Evolutionary conservation across 2,888 invertebrate genomes (phyloP), one percentile per base, ranked within the genome.

Genomic region (Pammene aurita): DNA sequence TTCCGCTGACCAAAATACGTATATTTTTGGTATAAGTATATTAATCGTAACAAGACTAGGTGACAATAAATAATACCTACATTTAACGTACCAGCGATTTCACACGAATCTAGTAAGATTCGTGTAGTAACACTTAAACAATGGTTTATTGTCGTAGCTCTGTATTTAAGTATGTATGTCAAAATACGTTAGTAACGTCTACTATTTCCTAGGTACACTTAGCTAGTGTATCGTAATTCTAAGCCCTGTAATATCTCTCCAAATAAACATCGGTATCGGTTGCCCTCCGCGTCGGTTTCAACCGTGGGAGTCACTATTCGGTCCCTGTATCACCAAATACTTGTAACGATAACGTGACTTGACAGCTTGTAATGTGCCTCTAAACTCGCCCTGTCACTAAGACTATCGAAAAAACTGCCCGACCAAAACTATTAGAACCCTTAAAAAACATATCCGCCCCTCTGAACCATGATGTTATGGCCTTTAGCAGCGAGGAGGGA

Each of bases 361-460:
- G 88, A 86, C 89, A 86, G 84, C 80, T 84, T 84, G 86, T 84
- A 86, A 88, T 88, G 84, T 82, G 80, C 78, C 80, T 80, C 84
- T 83, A 82, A 87, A 90, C 87, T 84, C 73, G 86, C 85, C 84
- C 85, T 87, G 86, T 86, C 86, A 86, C 84, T 86, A 77, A 78
- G 77, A 76, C 84, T 77, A 85, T 88, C 85, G 85, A 88, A 85
- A 85, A 79, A 70, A 75, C 78, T 72, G 72, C 72, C 72, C 75
- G 72, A 80, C 90, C 88, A 89, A 70, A 66, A 13, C 81, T 80
- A 67, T 46, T 70, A 77, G 89, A 84, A n/a, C 46, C 77, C 72
- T 72, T 72, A 75, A 76, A 71, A 73, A 74, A 76, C 77, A 77
- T 76, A 71, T 75, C 72, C 67, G 63, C 71, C 73, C 70, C 72